phyloP scores from a whole-genome alignment of 2,888 invertebrate species.

The Scaptomyza flava region DNA sequence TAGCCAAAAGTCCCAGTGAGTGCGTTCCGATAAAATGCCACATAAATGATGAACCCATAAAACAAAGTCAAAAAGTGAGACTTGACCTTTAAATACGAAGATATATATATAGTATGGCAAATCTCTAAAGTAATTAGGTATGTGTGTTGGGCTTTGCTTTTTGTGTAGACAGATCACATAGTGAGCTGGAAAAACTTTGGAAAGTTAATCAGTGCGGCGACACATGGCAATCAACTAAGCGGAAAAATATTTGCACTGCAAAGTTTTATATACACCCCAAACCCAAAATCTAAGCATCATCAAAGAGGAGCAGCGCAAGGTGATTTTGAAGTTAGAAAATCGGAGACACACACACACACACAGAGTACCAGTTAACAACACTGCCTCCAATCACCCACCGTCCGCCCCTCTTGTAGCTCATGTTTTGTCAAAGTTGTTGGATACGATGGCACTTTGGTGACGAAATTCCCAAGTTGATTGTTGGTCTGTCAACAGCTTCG shows the following conservation, averaged over 20 bases:
- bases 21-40: conserved; percentile 8
- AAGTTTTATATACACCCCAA: conserved; percentile 48
- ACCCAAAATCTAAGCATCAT: conserved; percentile 46
- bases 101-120: conserved; percentile 18
- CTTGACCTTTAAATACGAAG: conserved; percentile 35
- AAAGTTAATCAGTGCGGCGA: conserved; percentile 74
- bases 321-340: conserved; percentile 71
- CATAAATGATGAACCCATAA: conserved; percentile 59
- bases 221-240: conserved; percentile 79
- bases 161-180: conserved; percentile 40
- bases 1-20: not conserved
- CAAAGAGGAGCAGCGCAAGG: conserved; percentile 67
- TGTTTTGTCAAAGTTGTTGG: conserved; percentile 63
- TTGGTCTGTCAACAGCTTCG: conserved; percentile 78
- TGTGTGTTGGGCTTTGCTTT: not conserved
- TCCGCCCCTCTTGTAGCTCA: conserved; percentile 12
- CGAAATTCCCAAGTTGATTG: conserved; percentile 80
- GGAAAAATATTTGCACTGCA: conserved; percentile 72
- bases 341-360: conserved; percentile 44
- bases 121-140: conserved; percentile 73
- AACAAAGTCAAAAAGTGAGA: conserved; percentile 49
- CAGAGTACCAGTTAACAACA: not conserved
- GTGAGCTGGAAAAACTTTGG: conserved; percentile 54
- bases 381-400: not conserved
- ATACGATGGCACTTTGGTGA: conserved; percentile 74